These are phyloP conservation scores for Oceanodroma leucorhoa DNA, from an alignment of 2,797 vertebrate genomes.

Conservation along the genomic window DNA sequence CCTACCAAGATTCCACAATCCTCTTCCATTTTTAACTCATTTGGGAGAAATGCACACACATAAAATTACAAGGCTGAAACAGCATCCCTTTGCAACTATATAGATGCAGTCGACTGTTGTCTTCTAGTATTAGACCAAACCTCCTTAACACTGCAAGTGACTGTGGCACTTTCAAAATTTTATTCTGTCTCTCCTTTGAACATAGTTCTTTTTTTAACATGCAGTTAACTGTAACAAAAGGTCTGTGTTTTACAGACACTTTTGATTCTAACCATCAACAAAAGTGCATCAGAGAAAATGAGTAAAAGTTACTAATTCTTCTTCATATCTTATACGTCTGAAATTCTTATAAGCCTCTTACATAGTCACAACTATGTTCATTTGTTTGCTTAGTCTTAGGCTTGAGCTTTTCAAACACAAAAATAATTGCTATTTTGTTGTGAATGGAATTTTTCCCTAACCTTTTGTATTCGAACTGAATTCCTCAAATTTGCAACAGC, in stretches of 20 bases:
- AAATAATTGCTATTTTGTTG: neutral
- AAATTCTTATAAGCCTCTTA: neutral
- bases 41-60: neutral
- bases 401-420: neutral
- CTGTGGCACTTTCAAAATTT: neutral
- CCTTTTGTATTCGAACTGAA: neutral
- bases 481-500: neutral
- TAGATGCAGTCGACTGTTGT: neutral
- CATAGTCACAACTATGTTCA: neutral
- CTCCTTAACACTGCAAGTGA: neutral
- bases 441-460: neutral
- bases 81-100: neutral
- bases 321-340: neutral
- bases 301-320: neutral
- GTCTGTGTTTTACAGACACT: neutral
- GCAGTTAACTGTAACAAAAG: neutral
- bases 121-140: neutral
- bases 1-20: neutral
- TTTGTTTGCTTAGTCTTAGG: neutral
- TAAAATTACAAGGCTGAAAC: neutral
- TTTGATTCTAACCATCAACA: neutral
- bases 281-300: neutral
- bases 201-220: neutral
- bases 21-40: neutral
- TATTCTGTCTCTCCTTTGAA: neutral